phyloP scores from a whole-genome alignment of 2,888 invertebrate species.

The Notodromas monacha region DNA sequence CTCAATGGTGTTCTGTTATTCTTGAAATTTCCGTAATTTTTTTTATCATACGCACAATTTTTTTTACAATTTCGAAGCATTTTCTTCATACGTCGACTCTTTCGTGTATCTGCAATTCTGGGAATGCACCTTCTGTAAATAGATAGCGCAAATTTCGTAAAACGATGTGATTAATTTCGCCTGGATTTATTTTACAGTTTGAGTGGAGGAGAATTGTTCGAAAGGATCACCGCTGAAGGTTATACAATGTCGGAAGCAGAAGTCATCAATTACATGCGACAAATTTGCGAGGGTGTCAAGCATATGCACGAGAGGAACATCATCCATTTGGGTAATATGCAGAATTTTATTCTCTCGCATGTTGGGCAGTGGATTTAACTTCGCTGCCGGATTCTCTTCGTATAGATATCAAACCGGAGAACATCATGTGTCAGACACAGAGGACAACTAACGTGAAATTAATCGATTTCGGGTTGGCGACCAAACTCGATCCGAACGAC shows the following conservation, averaged over 20 bases:
- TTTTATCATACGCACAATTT: too few species aligned
- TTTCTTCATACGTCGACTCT: too few species aligned
- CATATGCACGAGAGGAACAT: constrained; percentile 99
- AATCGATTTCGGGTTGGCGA: constrained; percentile 96
- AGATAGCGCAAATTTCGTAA: neutral
- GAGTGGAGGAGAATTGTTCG: constrained; percentile 93
- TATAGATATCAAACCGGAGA: constrained; percentile 71
- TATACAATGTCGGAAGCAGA: constrained; percentile 97
- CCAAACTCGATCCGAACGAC: constrained; percentile 87
- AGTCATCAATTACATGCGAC: constrained; percentile 93
- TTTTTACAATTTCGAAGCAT: too few species aligned
- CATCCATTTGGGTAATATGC: constrained; percentile 43
- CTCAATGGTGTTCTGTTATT: too few species aligned
- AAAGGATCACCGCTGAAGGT: constrained; percentile 87
- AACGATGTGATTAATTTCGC: constrained; percentile 8
- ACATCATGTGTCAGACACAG: constrained; percentile 95
- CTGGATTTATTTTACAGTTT: constrained; percentile 25
- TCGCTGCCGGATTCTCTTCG: neutral
- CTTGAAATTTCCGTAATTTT: too few species aligned
- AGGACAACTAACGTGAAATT: constrained; percentile 82
- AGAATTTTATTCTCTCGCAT: neutral
- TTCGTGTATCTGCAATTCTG: too few species aligned
- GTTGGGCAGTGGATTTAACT: neutral
- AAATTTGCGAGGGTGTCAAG: constrained; percentile 81
- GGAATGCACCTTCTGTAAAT: neutral